Conservation (phyloP, 2,797 vertebrate species). For the Cynodonichthys magdalenae region DNA sequence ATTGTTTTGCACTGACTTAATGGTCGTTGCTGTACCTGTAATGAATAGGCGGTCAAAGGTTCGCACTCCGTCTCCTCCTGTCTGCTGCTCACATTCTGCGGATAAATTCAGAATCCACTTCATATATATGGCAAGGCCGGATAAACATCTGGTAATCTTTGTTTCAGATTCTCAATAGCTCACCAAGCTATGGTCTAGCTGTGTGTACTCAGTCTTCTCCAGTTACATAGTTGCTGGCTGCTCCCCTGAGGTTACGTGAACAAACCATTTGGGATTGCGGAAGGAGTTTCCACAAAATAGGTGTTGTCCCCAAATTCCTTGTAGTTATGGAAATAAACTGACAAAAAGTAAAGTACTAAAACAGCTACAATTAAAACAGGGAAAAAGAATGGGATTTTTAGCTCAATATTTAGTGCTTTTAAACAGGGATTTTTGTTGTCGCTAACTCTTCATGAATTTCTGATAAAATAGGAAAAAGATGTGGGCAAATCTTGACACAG, state of each 20-base stretch:
- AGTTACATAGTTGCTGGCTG: slow-evolving; percentile 76
- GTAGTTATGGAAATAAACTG: slow-evolving; percentile 80
- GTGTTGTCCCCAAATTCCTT: slow-evolving; percentile 83
- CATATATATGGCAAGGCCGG: slow-evolving; percentile 73
- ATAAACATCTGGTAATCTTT: slow-evolving; percentile 83
- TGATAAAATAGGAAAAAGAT: neutral
- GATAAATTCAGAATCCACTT: slow-evolving; percentile 63
- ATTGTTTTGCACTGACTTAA: slow-evolving; percentile 76
- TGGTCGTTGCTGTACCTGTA: slow-evolving; percentile 63
- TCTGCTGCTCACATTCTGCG: slow-evolving; percentile 56
- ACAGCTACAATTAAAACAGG: neutral
- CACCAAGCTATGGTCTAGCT: slow-evolving; percentile 73
- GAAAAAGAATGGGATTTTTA: slow-evolving; percentile 26
- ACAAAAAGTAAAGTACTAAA: slow-evolving; percentile 51
- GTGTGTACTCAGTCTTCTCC: slow-evolving; percentile 77
- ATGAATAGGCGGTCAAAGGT: slow-evolving; percentile 74
- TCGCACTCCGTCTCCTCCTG: slow-evolving; percentile 64
- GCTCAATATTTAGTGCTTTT: slow-evolving; percentile 25
- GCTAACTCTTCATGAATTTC: too few species aligned
- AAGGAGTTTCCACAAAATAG: slow-evolving; percentile 82
- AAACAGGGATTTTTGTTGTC: slow-evolving; percentile 11
- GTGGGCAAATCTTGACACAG: too few species aligned
- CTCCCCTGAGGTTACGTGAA: slow-evolving; percentile 74
- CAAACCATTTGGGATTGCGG: slow-evolving; percentile 75
- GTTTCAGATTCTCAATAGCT: slow-evolving; percentile 75